Evolutionary conservation across 2,888 invertebrate species (phyloP), one percentile per base, ranked within the genome.

Genomic region (Cryptus viduatorius): DNA sequence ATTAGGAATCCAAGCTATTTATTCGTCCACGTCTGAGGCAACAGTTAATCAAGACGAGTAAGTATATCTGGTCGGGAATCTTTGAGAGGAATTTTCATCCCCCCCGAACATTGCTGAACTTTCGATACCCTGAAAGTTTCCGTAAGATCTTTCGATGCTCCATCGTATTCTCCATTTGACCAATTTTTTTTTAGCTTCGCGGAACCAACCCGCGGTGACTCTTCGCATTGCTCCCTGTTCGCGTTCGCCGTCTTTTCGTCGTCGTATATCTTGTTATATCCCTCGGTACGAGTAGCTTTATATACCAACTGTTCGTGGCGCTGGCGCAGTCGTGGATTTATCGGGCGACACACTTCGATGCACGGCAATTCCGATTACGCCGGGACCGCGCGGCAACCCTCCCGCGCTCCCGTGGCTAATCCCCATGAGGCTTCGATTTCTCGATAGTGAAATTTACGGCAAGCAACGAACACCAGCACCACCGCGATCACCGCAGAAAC

Each of bases 391-490:
- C 69, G 73, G 69, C 53, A 10, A 72, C 59, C 59, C 46, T 19
- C 42, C 77, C 50, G 16, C 67, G 69, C 44, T 50, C n/a, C 59
- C 78, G 68, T 69, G 68, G 80, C 84, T 81, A 84, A 81, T 81
- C 81, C 79, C 67, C 84, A 44, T 72, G 77, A 84, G 88, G 87
- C 86, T 88, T 87, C 84, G 78, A 80, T 87, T 87, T 84, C 86
- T 86, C 75, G 84, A 83, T 84, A 78, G 87, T 81, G 84, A 86
- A 87, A 88, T 88, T 82, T 78, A 83, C 73, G 83, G 69, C 78
- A 76, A 79, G 79, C 59, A 73, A 65, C 65, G 56, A 69, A 78
- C 29, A 79, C 80, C 16, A 31, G 29, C 46, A 29, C 46, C 46
- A 37, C 48, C 75, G 64, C 64, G 64, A 48, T 19, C 75, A 87